Evolutionary conservation across 2,888 invertebrate genomes (phyloP), one percentile per base, ranked within the genome.

Genomic region (Epirrhoe tristata): DNA sequence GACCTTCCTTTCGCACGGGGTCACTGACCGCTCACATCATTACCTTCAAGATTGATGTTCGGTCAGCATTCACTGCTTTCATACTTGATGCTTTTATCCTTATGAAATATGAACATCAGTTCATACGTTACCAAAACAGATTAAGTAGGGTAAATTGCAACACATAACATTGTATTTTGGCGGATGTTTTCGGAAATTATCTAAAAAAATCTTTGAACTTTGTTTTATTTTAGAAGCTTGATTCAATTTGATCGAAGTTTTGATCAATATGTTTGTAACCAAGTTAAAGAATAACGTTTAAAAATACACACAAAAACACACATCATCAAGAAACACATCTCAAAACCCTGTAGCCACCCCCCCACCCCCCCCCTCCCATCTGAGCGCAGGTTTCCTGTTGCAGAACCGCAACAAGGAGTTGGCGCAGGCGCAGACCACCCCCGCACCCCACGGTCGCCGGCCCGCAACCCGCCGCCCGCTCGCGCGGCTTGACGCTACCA

Each of bases 381-480:
- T 89, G 88, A 90, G 89, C 83, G 81, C 87, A 81, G 82, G 81
- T 86, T 89, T 89, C 86, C 83, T 93, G 91, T 94, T 93, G 91
- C 93, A 94, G 93, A 93, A 85, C 83, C 93, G 93, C 88, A 93
- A 93, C 90, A 83, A 77, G 77, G 91, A 86, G 83, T 89, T 92
- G 86, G 79, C 75, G 75, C 80, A 77, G 67, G 78, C 76, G 59
- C 58, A 14, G 17, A 10, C 32, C 63, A 66, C 76, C 63, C 54
- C 69, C 59, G 50, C 65, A 65, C 34, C 70, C 52, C 61, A 66
- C 63, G 58, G 69, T 66, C 68, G 69, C 68, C 79, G 69, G 77
- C 68, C 79, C 79, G 67, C 72, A 69, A 75, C 76, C 62, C 81
- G 78, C 70, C 79, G 79, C 52, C 81, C 78, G 77, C 81, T 79